Conservation (phyloP, 2,113 vertebrate genomes). For the Gadus chalcogrammus region DNA sequence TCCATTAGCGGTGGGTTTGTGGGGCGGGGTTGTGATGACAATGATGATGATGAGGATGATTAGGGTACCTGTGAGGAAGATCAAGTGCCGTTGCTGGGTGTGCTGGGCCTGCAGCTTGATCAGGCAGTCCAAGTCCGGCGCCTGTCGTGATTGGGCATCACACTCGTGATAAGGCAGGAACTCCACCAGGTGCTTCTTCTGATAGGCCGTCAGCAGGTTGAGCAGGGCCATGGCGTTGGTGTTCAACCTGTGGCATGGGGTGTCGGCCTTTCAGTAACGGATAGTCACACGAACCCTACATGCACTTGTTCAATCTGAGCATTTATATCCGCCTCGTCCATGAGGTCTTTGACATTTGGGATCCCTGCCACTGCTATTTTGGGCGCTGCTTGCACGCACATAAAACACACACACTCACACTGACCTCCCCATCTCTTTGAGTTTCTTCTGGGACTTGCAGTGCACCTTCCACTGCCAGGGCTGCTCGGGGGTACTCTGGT, state of each 20-base stretch:
- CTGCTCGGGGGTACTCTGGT: slow-evolving; percentile 82
- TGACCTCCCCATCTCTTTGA: slow-evolving; percentile 92
- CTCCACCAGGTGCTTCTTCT: slow-evolving; percentile 92
- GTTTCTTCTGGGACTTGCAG: slow-evolving; percentile 95
- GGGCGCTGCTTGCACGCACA: background rate
- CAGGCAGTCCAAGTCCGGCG: slow-evolving; percentile 90
- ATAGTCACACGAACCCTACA: background rate
- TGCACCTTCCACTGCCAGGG: slow-evolving; percentile 98
- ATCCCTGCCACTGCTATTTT: background rate
- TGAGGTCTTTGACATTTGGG: background rate
- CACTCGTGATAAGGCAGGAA: slow-evolving; percentile 94
- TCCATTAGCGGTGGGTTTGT: no score
- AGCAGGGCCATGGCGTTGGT: slow-evolving; percentile 82
- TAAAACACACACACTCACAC: slow-evolving; percentile 25
- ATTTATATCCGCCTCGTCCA: background rate
- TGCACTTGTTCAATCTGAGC: background rate
- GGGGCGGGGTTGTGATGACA: background rate
- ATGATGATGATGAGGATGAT: background rate
- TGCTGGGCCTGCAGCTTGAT: slow-evolving; percentile 91
- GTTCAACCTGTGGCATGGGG: slow-evolving; percentile 75
- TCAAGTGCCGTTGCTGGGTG: slow-evolving; percentile 86
- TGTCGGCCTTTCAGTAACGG: background rate
- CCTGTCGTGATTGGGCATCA: slow-evolving; percentile 85
- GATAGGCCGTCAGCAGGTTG: slow-evolving; percentile 84
- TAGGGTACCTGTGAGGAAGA: slow-evolving; percentile 88